phyloP scores from a whole-genome alignment of 2,797 vertebrate species.

The Tarsius wallacei region DNA sequence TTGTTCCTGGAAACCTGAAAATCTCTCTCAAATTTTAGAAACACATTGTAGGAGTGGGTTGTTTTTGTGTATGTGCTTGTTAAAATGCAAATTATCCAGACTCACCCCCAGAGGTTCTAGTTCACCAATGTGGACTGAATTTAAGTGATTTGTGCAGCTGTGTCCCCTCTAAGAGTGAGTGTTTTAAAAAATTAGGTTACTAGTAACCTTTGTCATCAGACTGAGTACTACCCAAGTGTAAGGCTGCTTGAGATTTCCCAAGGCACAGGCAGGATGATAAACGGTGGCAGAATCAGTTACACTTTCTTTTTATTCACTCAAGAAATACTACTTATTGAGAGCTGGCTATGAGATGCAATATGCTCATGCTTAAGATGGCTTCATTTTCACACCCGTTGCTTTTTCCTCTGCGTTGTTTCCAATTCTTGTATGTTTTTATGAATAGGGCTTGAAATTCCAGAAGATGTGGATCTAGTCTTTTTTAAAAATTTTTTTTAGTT shows the following conservation, averaged over 20 bases:
- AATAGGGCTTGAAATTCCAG: slow-evolving; percentile 30
- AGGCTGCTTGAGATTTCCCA: not conserved
- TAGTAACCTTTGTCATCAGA: slow-evolving; percentile 22
- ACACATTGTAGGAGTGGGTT: not conserved
- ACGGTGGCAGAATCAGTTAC: not conserved
- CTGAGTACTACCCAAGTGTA: not conserved
- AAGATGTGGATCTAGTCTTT: not conserved
- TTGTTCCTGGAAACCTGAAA: slow-evolving; percentile 31
- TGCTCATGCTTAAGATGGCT: not conserved
- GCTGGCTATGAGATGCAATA: not conserved
- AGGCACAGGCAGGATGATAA: not conserved
- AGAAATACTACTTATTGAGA: not conserved
- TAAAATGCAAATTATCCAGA: slow-evolving; percentile 7
- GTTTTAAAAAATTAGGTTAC: not conserved
- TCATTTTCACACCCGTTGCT: not conserved
- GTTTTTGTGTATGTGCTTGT: not conserved
- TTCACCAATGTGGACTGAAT: not conserved
- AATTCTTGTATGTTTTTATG: slow-evolving; percentile 58
- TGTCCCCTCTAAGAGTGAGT: not conserved
- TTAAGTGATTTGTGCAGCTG: not conserved
- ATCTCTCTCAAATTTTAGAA: slow-evolving; percentile 42
- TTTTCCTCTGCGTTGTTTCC: not conserved
- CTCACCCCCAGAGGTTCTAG: not conserved
- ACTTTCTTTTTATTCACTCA: slow-evolving; percentile 2
- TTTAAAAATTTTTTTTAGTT: too few relatives aligned